Evolutionary conservation across 2,888 invertebrate species (phyloP).

Genomic region (Thereva unica): DNA sequence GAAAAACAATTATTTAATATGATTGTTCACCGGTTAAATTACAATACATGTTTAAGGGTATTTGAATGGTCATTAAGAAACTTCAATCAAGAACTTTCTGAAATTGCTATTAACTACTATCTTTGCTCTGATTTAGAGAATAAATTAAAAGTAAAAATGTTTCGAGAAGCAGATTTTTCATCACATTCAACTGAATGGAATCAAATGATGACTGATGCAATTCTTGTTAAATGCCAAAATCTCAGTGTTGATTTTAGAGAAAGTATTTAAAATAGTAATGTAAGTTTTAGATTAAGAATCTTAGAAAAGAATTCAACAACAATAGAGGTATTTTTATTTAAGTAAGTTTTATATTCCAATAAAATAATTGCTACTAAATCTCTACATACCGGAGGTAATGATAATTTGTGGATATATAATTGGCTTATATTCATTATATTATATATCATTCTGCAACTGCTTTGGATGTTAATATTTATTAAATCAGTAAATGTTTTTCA

Average conservation of each 20-base stretch:
- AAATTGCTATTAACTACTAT: conserved; percentile 56
- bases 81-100: conserved; percentile 55
- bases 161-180: conserved; percentile 54
- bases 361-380: no score
- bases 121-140: conserved; percentile 51
- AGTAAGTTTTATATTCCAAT: no score
- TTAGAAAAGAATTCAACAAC: no score
- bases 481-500: no score
- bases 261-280: no score
- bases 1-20: conserved; percentile 51
- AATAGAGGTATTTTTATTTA: no score
- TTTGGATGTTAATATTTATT: no score
- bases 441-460: no score
- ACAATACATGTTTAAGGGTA: conserved; percentile 51
- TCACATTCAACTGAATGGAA: conserved; percentile 55
- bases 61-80: conserved; percentile 57
- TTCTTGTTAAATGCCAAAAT: conserved; percentile 51
- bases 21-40: conserved; percentile 50
- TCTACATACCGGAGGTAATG: no score
- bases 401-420: no score
- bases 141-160: conserved; percentile 52
- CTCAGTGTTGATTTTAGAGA: background rate
- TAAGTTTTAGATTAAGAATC: no score
- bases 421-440: no score
- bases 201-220: conserved; percentile 55